Evolutionary conservation across 1,140 invertebrate genomes (phyloP).

Genomic region (Yoshiicerus persimilis): DNA sequence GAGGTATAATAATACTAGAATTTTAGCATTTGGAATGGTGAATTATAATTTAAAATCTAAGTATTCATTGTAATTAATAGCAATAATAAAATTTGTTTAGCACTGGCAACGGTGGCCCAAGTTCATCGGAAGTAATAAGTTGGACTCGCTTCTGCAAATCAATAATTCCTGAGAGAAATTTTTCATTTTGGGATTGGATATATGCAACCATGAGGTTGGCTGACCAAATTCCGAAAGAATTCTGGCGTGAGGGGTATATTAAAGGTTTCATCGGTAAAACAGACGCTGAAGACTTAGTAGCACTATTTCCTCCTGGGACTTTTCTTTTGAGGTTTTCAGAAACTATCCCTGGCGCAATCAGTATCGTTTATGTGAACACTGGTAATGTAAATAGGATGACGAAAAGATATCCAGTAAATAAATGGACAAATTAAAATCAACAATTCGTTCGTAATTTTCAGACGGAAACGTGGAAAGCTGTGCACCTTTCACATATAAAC

Average conservation of each 20-base stretch:
- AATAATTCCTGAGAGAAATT: background rate
- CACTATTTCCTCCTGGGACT: background rate
- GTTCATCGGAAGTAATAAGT: background rate
- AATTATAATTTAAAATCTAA: background rate
- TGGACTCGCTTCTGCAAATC: background rate
- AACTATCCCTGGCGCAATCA: background rate
- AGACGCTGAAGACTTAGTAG: background rate
- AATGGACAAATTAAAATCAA: background rate
- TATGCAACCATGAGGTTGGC: background rate
- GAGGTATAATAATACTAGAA: background rate
- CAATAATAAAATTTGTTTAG: background rate
- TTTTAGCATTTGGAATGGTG: background rate
- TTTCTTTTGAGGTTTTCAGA: background rate
- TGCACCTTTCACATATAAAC: background rate
- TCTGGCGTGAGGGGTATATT: background rate
- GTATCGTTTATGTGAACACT: background rate
- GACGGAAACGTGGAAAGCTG: background rate
- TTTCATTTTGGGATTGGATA: conserved; percentile 27
- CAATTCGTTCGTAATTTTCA: background rate
- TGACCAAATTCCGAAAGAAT: background rate
- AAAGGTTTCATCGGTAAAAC: background rate
- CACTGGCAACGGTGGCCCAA: background rate
- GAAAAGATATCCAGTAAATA: background rate
- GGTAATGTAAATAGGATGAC: background rate
- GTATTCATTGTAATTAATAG: background rate